Conservation (phyloP, 2,888 invertebrate genomes). For the Gymnoscelis rufifasciata region DNA sequence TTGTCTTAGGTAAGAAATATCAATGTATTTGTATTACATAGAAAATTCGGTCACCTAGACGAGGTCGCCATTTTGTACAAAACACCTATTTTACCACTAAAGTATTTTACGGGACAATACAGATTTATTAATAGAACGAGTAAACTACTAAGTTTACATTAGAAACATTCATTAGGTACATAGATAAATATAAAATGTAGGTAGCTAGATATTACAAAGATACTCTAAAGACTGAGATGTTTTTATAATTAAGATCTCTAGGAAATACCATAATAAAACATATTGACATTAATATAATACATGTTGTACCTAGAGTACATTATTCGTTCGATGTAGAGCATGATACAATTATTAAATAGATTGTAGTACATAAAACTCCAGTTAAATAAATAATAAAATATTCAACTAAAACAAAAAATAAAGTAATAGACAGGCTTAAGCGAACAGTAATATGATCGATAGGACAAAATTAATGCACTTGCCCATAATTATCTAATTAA, state of each 20-base stretch:
- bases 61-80: conserved; percentile 76
- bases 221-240: conserved; percentile 63
- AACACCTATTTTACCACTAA: conserved; percentile 65
- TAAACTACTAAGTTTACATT: conserved; percentile 73
- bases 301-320: conserved; percentile 48
- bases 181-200: conserved; percentile 66
- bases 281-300: conserved; percentile 36
- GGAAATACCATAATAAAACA: conserved; percentile 27
- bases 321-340: conserved; percentile 58
- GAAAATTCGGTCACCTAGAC: conserved; percentile 77
- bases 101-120: conserved; percentile 66
- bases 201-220: conserved; percentile 64
- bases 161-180: conserved; percentile 73
- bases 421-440: conserved; percentile 72
- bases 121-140: conserved; percentile 68
- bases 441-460: conserved; percentile 73
- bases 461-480: conserved; percentile 78
- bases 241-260: conserved; percentile 37
- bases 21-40: conserved; percentile 43
- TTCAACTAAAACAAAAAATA: conserved; percentile 76
- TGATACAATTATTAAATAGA: conserved; percentile 52
- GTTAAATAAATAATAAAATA: conserved; percentile 78
- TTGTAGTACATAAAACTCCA: conserved; percentile 49
- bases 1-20: conserved; percentile 44
- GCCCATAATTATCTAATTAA: conserved; percentile 76